Conservation (phyloP, 2,888 invertebrate species). For the Ernsta delagoae region DNA sequence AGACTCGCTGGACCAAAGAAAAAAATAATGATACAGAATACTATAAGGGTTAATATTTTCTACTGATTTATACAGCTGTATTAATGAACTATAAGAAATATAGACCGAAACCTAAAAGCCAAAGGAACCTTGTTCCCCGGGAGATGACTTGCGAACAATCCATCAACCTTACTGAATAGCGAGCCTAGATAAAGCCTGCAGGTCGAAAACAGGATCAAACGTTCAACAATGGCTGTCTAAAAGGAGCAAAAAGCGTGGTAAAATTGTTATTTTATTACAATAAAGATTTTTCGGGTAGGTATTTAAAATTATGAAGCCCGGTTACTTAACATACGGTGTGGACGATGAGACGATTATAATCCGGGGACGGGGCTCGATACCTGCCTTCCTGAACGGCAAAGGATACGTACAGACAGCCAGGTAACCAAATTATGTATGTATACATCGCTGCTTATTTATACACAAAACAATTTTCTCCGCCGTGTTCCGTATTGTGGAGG, state of each 20-base stretch:
- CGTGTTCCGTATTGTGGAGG: constrained; percentile 46
- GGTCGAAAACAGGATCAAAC: not conserved
- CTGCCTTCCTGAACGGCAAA: too few relatives aligned
- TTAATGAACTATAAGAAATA: not conserved
- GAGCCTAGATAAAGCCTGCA: too few relatives aligned
- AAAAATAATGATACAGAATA: constrained; percentile 8
- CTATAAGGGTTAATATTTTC: not conserved
- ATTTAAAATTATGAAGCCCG: constrained; percentile 18
- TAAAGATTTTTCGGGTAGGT: constrained; percentile 34
- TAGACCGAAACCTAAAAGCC: not conserved
- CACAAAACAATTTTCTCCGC: constrained; percentile 53
- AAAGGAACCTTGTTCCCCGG: not conserved
- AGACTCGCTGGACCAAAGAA: constrained; percentile 16
- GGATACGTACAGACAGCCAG: too few relatives aligned
- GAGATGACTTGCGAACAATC: not conserved
- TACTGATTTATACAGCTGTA: not conserved
- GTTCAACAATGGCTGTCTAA: constrained; percentile 27
- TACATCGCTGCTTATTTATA: constrained; percentile 49
- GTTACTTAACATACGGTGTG: constrained; percentile 33
- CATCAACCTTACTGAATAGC: too few relatives aligned
- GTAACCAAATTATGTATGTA: constrained; percentile 32
- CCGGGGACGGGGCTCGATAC: too few relatives aligned
- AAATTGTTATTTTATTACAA: constrained; percentile 34
- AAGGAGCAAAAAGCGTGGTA: constrained; percentile 22
- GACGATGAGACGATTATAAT: too few relatives aligned